phyloP scores from a whole-genome alignment of 2,113 vertebrate species.

The Eulacestoma nigropectus region DNA sequence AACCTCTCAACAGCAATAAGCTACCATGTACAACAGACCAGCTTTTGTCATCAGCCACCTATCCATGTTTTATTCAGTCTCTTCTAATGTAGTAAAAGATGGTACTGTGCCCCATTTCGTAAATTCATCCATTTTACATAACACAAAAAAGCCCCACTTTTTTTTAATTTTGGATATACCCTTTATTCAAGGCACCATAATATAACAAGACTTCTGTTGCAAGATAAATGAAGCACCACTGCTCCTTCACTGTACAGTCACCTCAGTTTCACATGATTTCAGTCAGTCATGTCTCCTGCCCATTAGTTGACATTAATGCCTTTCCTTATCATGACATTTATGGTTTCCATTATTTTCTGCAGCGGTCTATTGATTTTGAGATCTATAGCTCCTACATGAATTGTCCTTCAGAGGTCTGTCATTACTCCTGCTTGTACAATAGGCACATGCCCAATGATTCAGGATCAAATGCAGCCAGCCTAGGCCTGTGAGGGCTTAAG shows the following conservation, averaged over 20 bases:
- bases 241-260: neutral
- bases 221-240: neutral
- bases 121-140: neutral
- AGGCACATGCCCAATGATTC: neutral
- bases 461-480: neutral
- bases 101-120: neutral
- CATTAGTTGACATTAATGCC: neutral
- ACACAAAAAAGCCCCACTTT: neutral
- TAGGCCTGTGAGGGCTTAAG: neutral
- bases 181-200: neutral
- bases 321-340: slow-evolving; percentile 6
- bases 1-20: neutral
- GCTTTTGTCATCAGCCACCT: neutral
- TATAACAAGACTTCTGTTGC: neutral
- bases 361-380: slow-evolving; percentile 19
- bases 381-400: neutral
- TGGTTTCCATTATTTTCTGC: slow-evolving; percentile 38
- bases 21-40: accelerated
- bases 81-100: neutral
- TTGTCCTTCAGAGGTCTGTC: slow-evolving; percentile 35
- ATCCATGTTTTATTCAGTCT: neutral
- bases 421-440: neutral
- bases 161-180: neutral
- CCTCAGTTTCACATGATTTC: neutral
- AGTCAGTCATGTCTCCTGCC: neutral